Evolutionary conservation across 2,113 vertebrate species (phyloP).

Genomic region (Hiodon tergisus): DNA sequence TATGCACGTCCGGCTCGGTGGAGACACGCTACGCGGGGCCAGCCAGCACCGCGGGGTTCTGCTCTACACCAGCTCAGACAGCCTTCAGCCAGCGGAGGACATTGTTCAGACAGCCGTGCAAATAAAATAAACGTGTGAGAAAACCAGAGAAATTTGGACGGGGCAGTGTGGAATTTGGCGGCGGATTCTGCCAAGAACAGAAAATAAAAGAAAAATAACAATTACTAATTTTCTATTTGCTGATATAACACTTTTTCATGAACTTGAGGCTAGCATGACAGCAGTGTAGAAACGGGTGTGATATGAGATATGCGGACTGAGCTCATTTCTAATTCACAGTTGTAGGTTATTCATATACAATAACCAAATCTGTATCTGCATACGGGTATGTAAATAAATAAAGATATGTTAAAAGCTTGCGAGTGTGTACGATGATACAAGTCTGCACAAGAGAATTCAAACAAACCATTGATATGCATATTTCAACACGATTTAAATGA

Average conservation of each 20-base stretch:
- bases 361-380: too few species aligned
- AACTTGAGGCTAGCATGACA: not conserved
- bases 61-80: not conserved
- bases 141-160: constrained; percentile 62
- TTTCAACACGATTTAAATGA: too few species aligned
- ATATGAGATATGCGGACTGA: not conserved
- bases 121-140: constrained; percentile 59
- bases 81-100: constrained; percentile 9
- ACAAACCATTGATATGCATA: too few species aligned
- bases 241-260: not conserved
- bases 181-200: constrained; percentile 48
- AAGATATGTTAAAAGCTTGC: too few species aligned
- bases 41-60: not conserved
- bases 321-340: too few species aligned
- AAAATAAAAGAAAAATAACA: constrained; percentile 24
- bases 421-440: too few species aligned
- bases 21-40: not conserved
- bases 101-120: constrained; percentile 59
- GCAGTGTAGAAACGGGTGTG: not conserved
- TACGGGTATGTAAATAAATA: too few species aligned
- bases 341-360: too few species aligned
- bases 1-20: not conserved
- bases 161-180: constrained; percentile 56
- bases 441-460: too few species aligned
- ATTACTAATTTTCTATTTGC: constrained; percentile 9